Conservation (phyloP, 1,140 invertebrate genomes). For the Euschistus heros region DNA sequence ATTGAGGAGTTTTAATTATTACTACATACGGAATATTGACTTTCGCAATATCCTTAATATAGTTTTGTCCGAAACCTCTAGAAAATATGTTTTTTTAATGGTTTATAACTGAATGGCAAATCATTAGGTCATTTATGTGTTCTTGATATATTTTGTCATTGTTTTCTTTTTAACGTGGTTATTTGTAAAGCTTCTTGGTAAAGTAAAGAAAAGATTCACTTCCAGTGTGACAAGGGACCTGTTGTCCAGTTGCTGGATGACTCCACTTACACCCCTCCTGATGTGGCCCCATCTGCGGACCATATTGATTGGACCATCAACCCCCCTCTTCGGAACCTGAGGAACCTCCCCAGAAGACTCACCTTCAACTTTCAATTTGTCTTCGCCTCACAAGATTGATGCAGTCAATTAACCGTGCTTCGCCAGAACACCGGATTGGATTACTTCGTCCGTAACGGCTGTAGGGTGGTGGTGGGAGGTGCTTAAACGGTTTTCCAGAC, state of each 20-base stretch:
- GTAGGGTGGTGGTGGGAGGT: not conserved
- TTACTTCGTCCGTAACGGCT: not conserved
- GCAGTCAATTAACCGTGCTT: conserved; percentile 3
- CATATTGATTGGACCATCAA: conserved; percentile 9
- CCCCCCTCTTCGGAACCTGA: not conserved
- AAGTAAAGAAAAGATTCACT: not conserved
- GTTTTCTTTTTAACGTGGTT: no score
- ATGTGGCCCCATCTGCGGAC: not conserved
- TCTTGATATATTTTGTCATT: no score
- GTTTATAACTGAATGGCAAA: no score
- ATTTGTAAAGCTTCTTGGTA: no score
- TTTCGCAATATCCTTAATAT: no score
- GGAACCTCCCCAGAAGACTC: not conserved
- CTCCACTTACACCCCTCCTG: not conserved
- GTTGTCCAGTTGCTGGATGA: conserved; percentile 1
- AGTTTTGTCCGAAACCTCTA: no score
- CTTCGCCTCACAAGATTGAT: not conserved
- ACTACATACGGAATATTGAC: no score
- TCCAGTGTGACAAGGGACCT: not conserved
- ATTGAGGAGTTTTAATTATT: no score
- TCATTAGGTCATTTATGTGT: no score
- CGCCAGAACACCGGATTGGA: not conserved
- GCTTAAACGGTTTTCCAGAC: conserved; percentile 7
- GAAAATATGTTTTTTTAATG: no score
- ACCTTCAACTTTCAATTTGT: conserved; percentile 8